A percentile compares a stretch with the other conserved stretches of the same genome.
These are phyloP conservation scores for Acrocephalus arundinaceus DNA, from an alignment of 2,113 vertebrate genomes.

Conservation along the genomic window DNA sequence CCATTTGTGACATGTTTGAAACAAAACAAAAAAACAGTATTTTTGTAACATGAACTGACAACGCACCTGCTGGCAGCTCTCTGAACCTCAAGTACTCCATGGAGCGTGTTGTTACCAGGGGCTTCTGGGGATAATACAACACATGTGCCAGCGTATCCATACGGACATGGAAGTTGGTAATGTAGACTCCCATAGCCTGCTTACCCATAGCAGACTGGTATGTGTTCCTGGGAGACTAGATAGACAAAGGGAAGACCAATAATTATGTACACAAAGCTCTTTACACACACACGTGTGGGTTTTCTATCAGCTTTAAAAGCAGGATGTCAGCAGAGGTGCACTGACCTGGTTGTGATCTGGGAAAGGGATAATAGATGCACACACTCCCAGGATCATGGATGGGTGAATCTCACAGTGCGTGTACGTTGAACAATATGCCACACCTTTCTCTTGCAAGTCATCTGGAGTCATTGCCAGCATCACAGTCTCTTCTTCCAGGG, in stretches of 20 bases:
- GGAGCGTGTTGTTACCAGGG: slow-evolving; percentile 93
- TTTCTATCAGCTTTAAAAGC: background rate
- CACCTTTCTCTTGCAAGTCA: slow-evolving; percentile 97
- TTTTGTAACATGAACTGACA: background rate
- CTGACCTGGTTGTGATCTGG: slow-evolving; percentile 98
- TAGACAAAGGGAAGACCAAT: background rate
- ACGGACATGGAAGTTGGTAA: slow-evolving; percentile 97
- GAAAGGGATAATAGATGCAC: slow-evolving; percentile 97
- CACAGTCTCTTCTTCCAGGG: slow-evolving; percentile 95
- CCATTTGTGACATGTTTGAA: background rate
- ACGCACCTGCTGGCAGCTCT: slow-evolving; percentile 92
- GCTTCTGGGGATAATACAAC: slow-evolving; percentile 97
- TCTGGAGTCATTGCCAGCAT: slow-evolving; percentile 99
- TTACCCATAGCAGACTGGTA: slow-evolving; percentile 99
- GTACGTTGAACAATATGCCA: slow-evolving; percentile 97
- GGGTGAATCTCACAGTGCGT: slow-evolving; percentile 98
- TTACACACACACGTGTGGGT: background rate
- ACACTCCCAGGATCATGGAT: slow-evolving; percentile 98
- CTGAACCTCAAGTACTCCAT: slow-evolving; percentile 98
- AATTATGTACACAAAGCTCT: background rate
- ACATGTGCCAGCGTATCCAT: slow-evolving; percentile 98
- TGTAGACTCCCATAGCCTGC: slow-evolving; percentile 99
- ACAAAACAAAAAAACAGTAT: background rate
- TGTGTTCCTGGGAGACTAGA: slow-evolving; percentile 96
- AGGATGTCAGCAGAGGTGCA: background rate